Conservation (phyloP, 2,888 invertebrate species). For the Cephus spinipes region DNA sequence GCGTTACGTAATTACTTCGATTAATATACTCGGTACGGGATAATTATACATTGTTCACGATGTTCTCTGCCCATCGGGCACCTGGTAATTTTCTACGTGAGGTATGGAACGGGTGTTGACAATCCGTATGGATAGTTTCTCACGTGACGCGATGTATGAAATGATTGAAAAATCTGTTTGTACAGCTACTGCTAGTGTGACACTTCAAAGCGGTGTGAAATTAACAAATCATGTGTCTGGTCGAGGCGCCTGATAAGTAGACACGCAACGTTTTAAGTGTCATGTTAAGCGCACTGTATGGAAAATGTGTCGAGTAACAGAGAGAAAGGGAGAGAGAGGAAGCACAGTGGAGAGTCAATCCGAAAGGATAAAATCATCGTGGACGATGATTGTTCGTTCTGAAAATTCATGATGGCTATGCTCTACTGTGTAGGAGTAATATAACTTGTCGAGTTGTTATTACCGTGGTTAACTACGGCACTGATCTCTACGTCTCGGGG, state of each 20-base stretch:
- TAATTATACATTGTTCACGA: neutral
- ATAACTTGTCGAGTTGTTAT: slow-evolving; percentile 5
- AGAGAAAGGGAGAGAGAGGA: slow-evolving; percentile 8
- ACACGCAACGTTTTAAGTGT: neutral
- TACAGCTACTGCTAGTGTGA: neutral
- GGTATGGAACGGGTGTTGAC: neutral
- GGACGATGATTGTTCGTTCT: neutral
- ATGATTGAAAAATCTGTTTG: neutral
- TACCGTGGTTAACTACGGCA: slow-evolving; percentile 1
- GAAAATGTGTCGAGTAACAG: slow-evolving; percentile 7
- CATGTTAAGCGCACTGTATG: neutral
- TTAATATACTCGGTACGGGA: too few species aligned
- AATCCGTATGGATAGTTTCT: neutral
- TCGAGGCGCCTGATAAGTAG: neutral
- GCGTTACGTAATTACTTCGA: neutral
- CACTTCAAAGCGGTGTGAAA: neutral
- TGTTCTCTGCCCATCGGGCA: neutral
- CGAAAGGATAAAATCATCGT: neutral
- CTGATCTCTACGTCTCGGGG: neutral
- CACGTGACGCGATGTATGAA: neutral
- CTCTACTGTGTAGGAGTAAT: slow-evolving; percentile 2
- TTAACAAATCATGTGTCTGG: neutral
- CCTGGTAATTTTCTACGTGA: neutral
- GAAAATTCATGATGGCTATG: neutral
- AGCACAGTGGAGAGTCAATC: neutral